Base-by-base conservation (phyloP, 2,888 invertebrate species). In the Ecliptopera silaceata region DNA sequence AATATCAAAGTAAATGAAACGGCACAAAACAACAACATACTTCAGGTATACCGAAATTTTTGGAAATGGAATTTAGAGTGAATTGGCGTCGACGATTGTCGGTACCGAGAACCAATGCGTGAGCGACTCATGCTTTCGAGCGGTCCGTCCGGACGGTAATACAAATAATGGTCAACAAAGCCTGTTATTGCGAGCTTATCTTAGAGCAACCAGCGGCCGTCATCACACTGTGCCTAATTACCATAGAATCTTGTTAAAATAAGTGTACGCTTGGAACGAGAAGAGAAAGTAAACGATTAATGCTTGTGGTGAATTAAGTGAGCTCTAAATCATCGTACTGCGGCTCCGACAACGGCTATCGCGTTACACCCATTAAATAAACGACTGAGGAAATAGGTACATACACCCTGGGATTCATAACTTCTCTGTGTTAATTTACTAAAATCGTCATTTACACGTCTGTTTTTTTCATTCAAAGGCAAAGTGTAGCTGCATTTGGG, bases 211-310 rank as follows among this genome's bases (percentile, higher is more conserved):
- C 31, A 44, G 36, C 39, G 29, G 52, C 42, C 48, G 48, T 57
- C 59, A 47, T 56, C 57, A 54, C 59, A 54, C 58, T 57, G 46
- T 32, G 47, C 43, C 60, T 63, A 42, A 70, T 71, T 69, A 68
- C 61, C 68, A 68, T 70, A 48, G 59, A 66, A 64, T 56, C 64
- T 70, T 64, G 63, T 69, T 70, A 60, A 62, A 66, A 69, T 64
- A 64, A 63, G 56, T 51, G 46, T 55, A 53, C 57, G 54, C 50
- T 58, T 54, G 44, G 47, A 56, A 48, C 60, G 61, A 55, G 52
- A 62, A 65, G 74, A 66, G 74, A 73, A 72, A 75, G 71, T 69
- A 61, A 71, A 66, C 59, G 61, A 68, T 66, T 47, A 52, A 57
- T 56, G 65, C 56, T 53, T 42, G 66, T 54, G 42, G 45, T 49